Evolutionary conservation across 2,888 invertebrate genomes (phyloP), one percentile per base, ranked within the genome.

Genomic region (Argynnis bischoffii): DNA sequence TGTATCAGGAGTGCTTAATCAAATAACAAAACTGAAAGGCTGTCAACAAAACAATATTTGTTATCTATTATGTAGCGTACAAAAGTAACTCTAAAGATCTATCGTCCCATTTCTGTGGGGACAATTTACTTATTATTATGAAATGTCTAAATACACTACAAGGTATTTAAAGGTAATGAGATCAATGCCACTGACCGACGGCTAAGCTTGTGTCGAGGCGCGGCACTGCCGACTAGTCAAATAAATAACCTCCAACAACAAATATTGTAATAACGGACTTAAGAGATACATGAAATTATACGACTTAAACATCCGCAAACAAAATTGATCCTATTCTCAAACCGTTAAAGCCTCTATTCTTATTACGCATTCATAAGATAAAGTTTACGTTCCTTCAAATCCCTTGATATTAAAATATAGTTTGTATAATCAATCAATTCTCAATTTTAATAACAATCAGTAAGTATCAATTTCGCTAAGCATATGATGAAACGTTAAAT

Each of bases 191-290:
- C 85, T 83, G 82, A 74, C 78, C 59, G 60, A 26, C 53, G 53
- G 65, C 50, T 56, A 64, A 31, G 77, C 82, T 77, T 78, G 76
- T 72, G 79, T 82, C 84, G 87, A 79, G 78, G 78, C 78, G 74
- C 82, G 83, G 74, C 79, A 73, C 80, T 79, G 84, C 82, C 85
- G 85, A 82, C 84, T 85, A 85, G 79, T 84, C 84, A 86, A 85
- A 90, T 90, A 90, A 90, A 89, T 89, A 87, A 88, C 79, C 72
- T 83, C 79, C 82, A 85, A 88, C 87, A 89, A 89, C 90, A 90
- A 90, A 90, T 90, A 90, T 90, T 89, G 88, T 90, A 90, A 89
- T 89, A 90, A 88, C 84, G 75, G 72, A 79, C 77, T 81, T 79
- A 77, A 78, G 74, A 78, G 72, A 72, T 63, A 76, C 76, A 69